Evolutionary conservation across 2,797 vertebrate genomes (phyloP).

Genomic region (Pempheris klunzingeri): DNA sequence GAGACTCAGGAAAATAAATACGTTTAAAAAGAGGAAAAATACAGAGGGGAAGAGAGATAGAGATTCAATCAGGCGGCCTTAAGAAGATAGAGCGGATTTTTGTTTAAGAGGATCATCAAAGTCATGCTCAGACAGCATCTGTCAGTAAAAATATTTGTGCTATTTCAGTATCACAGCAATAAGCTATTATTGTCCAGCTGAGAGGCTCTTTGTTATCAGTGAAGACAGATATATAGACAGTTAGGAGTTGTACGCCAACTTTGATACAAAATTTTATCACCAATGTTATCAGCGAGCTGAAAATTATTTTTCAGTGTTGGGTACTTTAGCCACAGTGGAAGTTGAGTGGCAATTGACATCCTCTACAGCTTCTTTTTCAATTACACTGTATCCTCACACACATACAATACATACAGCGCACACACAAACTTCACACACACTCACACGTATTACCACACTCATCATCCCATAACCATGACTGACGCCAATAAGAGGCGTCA

Average conservation of each 20-base stretch:
- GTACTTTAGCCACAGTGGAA: slow-evolving; percentile 20
- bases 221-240: slow-evolving; percentile 20
- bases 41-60: slow-evolving; percentile 30
- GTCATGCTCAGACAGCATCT: slow-evolving; percentile 69
- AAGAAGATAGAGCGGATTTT: slow-evolving; percentile 72
- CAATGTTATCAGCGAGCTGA: slow-evolving; percentile 16
- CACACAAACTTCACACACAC: slow-evolving; percentile 2
- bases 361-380: slow-evolving; percentile 16
- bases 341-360: slow-evolving; percentile 46
- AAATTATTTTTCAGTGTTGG: slow-evolving; percentile 44
- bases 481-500: slow-evolving; percentile 40
- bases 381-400: background rate
- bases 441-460: slow-evolving; percentile 28
- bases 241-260: slow-evolving; percentile 6
- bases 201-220: slow-evolving; percentile 33
- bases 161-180: slow-evolving; percentile 56
- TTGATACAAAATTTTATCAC: slow-evolving; percentile 23
- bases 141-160: slow-evolving; percentile 66
- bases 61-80: slow-evolving; percentile 69
- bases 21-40: slow-evolving; percentile 62
- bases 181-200: slow-evolving; percentile 47
- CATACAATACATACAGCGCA: slow-evolving; percentile 13
- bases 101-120: slow-evolving; percentile 73
- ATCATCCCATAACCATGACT: slow-evolving; percentile 26
- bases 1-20: slow-evolving; percentile 59